Conservation (phyloP, 2,113 vertebrate genomes). For the Sylvicapra grimmia region DNA sequence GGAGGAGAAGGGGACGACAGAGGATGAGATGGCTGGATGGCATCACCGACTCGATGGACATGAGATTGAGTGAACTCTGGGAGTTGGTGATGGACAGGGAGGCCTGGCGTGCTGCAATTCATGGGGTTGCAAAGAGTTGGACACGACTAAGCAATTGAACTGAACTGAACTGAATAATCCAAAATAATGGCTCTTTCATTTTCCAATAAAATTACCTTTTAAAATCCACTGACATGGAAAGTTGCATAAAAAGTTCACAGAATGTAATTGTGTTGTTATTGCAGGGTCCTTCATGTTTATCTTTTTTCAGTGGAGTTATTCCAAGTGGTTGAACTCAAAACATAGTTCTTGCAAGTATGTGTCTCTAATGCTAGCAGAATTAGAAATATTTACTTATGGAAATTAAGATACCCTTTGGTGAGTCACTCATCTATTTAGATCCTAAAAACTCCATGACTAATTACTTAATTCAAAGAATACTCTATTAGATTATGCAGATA, state of each 20-base stretch:
- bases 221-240: background rate
- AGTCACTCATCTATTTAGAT: background rate
- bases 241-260: background rate
- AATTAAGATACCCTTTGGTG: background rate
- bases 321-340: background rate
- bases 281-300: background rate
- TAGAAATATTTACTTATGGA: background rate
- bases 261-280: background rate
- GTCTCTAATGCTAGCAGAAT: background rate
- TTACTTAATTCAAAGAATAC: background rate
- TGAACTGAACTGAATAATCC: background rate
- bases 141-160: too few relatives aligned
- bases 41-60: too few relatives aligned
- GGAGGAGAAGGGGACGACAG: too few relatives aligned
- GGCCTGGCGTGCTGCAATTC: too few relatives aligned
- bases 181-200: background rate
- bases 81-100: too few relatives aligned
- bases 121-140: too few relatives aligned
- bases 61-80: too few relatives aligned
- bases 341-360: background rate
- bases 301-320: background rate
- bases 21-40: too few relatives aligned
- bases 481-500: rapidly evolving
- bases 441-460: background rate
- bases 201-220: background rate